These are phyloP conservation scores for Dolichoris vasculosae DNA, from an alignment of 1,140 invertebrate species.

Conservation along the genomic window DNA sequence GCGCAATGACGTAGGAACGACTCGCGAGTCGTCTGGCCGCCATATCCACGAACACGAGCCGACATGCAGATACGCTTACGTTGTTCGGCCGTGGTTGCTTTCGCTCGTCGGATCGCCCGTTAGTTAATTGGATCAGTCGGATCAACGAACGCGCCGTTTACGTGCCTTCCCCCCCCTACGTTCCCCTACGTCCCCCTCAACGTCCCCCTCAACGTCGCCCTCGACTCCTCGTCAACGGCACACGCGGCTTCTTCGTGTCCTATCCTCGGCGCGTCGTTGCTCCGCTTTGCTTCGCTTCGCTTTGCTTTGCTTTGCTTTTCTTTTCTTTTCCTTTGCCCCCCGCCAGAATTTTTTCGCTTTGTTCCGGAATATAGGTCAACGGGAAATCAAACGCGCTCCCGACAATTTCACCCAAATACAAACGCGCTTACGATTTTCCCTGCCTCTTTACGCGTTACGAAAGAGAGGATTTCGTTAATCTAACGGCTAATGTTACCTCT, in stretches of 20 bases:
- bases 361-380: neutral
- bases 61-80: neutral
- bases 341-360: neutral
- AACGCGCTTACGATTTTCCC: too few species aligned
- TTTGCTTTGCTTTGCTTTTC: too few species aligned
- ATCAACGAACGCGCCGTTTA: conserved; percentile 60
- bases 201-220: neutral
- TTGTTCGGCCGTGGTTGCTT: neutral
- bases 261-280: neutral
- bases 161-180: conserved; percentile 29
- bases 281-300: neutral
- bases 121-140: conserved; percentile 62
- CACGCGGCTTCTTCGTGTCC: neutral
- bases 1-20: neutral
- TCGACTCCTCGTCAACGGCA: neutral
- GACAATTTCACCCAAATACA: too few species aligned
- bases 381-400: neutral
- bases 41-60: neutral
- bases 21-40: neutral
- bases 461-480: too few species aligned
- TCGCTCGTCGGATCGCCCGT: conserved; percentile 4
- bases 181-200: too few species aligned
- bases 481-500: too few species aligned
- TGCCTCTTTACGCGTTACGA: too few species aligned
- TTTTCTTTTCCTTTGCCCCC: neutral